A percentile compares a stretch with the other conserved stretches of the same genome.
Evolutionary conservation across 2,113 vertebrate species (phyloP).

Genomic region (Grallaria varia): DNA sequence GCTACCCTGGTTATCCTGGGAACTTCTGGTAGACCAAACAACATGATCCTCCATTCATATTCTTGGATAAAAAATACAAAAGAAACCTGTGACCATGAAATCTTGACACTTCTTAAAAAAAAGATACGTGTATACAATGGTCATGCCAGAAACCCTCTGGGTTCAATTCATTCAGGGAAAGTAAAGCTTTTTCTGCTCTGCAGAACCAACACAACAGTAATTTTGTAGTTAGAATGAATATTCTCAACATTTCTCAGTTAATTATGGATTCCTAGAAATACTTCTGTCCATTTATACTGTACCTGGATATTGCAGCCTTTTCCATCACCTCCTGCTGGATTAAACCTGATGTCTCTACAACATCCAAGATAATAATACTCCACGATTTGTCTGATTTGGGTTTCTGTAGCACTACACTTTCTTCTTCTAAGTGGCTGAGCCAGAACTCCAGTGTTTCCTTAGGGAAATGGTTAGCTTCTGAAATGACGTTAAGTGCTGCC

Average conservation of each 20-base stretch:
- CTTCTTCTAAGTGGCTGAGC: conserved; percentile 87
- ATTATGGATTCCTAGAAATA: not conserved
- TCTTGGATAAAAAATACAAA: not conserved
- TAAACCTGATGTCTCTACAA: conserved; percentile 92
- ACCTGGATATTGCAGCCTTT: conserved; percentile 95
- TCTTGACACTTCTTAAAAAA: not conserved
- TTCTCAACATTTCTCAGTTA: not conserved
- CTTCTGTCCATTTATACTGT: not conserved
- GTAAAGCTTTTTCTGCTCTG: not conserved
- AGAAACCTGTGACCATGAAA: not conserved
- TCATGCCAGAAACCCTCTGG: not conserved
- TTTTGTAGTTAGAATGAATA: not conserved
- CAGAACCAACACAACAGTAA: not conserved
- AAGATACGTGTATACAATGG: not conserved
- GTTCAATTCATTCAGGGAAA: not conserved
- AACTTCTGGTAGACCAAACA: not conserved
- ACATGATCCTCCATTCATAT: not conserved
- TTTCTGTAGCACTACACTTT: conserved; percentile 84
- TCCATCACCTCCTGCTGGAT: conserved; percentile 96
- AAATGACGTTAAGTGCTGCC: conserved; percentile 78
- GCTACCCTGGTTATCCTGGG: not conserved
- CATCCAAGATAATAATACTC: conserved; percentile 95
- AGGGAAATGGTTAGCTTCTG: conserved; percentile 79
- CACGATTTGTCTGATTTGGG: conserved; percentile 90
- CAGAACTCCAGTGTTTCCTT: conserved; percentile 88